These are phyloP conservation scores for Tympanoctomys barrerae DNA, from an alignment of 2,797 vertebrate genomes.

Conservation along the genomic window DNA sequence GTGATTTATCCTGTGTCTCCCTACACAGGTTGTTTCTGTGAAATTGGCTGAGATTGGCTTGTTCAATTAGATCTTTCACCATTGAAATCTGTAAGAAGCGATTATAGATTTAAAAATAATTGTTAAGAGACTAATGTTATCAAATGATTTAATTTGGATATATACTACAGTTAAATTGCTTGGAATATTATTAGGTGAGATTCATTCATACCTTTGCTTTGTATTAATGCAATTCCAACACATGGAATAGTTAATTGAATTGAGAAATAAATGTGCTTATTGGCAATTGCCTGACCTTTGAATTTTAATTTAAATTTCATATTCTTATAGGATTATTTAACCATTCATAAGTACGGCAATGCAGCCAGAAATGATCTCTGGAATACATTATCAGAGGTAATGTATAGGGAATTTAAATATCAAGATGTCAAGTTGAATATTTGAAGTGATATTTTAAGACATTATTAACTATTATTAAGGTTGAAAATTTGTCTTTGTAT, in stretches of 20 bases:
- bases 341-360: slow-evolving; percentile 98
- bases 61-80: slow-evolving; percentile 72
- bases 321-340: slow-evolving; percentile 95
- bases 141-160: slow-evolving; percentile 56
- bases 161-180: slow-evolving; percentile 66
- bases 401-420: slow-evolving; percentile 58
- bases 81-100: slow-evolving; percentile 42
- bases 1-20: slow-evolving; percentile 68
- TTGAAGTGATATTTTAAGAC: slow-evolving; percentile 33
- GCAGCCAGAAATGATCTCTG: slow-evolving; percentile 98
- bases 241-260: slow-evolving; percentile 68
- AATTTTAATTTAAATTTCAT: slow-evolving; percentile 83
- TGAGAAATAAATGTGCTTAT: slow-evolving; percentile 69
- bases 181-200: slow-evolving; percentile 49
- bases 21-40: slow-evolving; percentile 46
- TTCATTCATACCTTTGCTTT: slow-evolving; percentile 42
- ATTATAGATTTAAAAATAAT: slow-evolving; percentile 43
- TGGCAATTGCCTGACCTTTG: slow-evolving; percentile 75
- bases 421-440: slow-evolving; percentile 51
- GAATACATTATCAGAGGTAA: slow-evolving; percentile 97
- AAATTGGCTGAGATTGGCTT: background rate
- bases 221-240: slow-evolving; percentile 57
- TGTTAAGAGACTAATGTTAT: slow-evolving; percentile 72
- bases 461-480: slow-evolving; percentile 29
- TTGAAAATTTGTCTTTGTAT: slow-evolving; percentile 31